Evolutionary conservation across 1,140 invertebrate genomes (phyloP), one percentile per base, ranked within the genome.

Genomic region (Drosophila parvula): DNA sequence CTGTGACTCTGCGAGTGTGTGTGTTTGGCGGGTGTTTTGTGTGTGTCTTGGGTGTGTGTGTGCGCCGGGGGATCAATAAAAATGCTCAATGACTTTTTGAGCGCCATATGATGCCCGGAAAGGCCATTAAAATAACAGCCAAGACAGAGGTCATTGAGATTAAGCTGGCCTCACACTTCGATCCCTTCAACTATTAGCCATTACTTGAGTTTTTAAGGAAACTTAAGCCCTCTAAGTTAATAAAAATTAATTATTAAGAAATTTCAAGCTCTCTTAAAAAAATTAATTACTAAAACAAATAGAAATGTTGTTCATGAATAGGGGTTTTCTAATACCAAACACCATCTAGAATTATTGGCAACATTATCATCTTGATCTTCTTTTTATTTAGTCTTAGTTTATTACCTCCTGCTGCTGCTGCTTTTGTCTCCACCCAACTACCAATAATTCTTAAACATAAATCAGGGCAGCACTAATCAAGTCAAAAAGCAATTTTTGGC

Each of bases 31-130:
- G 28, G 58, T 48, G 22, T 32, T 40, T 6, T 14, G 30, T 60
- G 16, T 30, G 44, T 45, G 56, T 36, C 11, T 0, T 4, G 14
- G 3, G n/a, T 30, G 27, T 57, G 69, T 51, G 18, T 48, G 67
- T n/a, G 38, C 22, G 28, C 12, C 48, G 40, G 50, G 57, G 65
- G 80, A 78, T 75, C 69, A 81, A 88, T 81, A 89, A 81, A 89
- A 73, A 89, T 78, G 41, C 65, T 64, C 69, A 79, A 82, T 86
- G 71, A 69, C 61, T 60, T 78, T 65, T 57, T 50, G 61, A 70
- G 53, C 76, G 59, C 79, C 84, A 89, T 62, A 70, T 78, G 73
- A 74, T 89, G 76, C 63, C 67, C 18, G 47, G 11, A 34, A 45
- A 22, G 22, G 45, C 61, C 74, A 78, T 85, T 81, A 85, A 58